These are phyloP conservation scores for Drosophila longiperda DNA, from an alignment of 2,888 invertebrate genomes.

Conservation along the genomic window DNA sequence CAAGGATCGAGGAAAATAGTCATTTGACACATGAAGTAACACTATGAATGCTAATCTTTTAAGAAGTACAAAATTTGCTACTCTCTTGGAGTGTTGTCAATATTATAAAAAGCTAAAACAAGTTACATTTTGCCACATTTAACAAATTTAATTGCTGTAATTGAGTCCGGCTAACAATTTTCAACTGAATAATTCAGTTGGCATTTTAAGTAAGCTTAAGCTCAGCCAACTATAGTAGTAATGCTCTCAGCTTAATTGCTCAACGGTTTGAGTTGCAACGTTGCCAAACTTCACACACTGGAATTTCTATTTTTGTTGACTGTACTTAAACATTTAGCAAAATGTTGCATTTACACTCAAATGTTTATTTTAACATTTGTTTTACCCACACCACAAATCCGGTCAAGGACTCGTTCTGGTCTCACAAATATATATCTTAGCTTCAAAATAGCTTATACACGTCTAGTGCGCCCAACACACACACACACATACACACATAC, in stretches of 20 bases:
- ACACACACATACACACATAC: not conserved
- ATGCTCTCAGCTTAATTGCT: conserved; percentile 52
- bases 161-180: conserved; percentile 2
- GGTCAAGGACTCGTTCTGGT: conserved; percentile 19
- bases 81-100: not conserved
- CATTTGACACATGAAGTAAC: not conserved
- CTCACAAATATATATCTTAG: conserved; percentile 39
- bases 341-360: conserved; percentile 34
- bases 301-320: conserved; percentile 11
- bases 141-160: conserved; percentile 1
- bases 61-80: not conserved
- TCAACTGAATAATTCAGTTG: conserved; percentile 10
- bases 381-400: conserved; percentile 10
- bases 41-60: not conserved
- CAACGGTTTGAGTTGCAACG: conserved; percentile 27
- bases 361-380: conserved; percentile 33
- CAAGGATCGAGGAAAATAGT: too few species aligned
- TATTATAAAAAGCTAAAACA: not conserved
- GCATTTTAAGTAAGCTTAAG: conserved; percentile 8
- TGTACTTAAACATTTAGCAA: conserved; percentile 39
- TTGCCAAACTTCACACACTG: conserved; percentile 43
- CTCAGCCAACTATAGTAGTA: conserved; percentile 26
- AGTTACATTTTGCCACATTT: not conserved
- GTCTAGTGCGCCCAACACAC: conserved; percentile 32
- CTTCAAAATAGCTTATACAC: conserved; percentile 39